Conservation (phyloP, 1,140 invertebrate species). For the Philaenus spumarius region DNA sequence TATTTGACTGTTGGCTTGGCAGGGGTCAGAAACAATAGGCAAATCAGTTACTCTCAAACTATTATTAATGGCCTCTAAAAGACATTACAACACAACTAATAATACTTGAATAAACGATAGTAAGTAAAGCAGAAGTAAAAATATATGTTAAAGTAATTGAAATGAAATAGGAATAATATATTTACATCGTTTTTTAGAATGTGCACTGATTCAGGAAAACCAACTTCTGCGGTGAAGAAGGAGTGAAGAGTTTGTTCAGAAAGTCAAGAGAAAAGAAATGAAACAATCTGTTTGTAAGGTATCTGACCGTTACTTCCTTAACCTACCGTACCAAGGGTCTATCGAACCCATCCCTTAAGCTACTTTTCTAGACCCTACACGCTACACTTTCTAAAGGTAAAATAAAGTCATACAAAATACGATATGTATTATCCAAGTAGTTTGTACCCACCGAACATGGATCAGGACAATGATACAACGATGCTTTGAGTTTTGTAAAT, state of each 20-base stretch:
- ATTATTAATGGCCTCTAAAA: background rate
- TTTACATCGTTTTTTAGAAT: background rate
- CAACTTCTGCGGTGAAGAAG: background rate
- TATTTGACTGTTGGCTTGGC: too few relatives aligned
- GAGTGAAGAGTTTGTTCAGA: conserved; percentile 4
- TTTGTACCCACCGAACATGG: background rate
- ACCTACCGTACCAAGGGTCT: too few relatives aligned
- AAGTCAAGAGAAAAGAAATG: too few relatives aligned
- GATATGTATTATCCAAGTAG: conserved; percentile 16
- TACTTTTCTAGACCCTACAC: conserved; percentile 6
- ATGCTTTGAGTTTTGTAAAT: too few relatives aligned
- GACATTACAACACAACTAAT: background rate
- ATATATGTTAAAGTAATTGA: background rate
- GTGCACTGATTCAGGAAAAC: background rate
- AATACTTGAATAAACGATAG: background rate
- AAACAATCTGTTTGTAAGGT: too few relatives aligned
- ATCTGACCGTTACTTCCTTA: too few relatives aligned
- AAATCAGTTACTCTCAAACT: too few relatives aligned
- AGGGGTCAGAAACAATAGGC: too few relatives aligned
- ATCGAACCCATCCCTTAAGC: too few relatives aligned
- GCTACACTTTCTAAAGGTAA: conserved; percentile 14
- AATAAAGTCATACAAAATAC: conserved; percentile 16
- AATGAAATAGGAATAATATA: background rate
- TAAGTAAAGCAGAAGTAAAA: background rate
- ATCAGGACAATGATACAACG: too few relatives aligned